Conservation (phyloP, 2,113 vertebrate genomes). For the Amphiprion percula region DNA sequence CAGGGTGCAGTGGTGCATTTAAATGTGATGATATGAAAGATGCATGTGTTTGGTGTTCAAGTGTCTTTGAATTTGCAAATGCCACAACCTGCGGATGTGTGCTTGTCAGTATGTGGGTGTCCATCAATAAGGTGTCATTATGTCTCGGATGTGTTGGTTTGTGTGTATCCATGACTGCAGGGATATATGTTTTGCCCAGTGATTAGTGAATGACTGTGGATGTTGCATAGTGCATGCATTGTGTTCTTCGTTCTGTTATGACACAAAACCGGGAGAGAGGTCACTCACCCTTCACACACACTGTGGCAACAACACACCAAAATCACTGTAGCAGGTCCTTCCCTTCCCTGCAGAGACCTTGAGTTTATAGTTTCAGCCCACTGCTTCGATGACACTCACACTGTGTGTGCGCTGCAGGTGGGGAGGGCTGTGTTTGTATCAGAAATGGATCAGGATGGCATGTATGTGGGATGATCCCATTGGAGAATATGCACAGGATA, state of each 20-base stretch:
- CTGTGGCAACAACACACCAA: conserved; percentile 37
- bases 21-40: conserved; percentile 49
- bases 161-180: background rate
- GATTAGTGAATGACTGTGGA: background rate
- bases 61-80: conserved; percentile 31
- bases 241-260: conserved; percentile 15
- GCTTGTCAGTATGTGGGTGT: background rate
- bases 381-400: conserved; percentile 33
- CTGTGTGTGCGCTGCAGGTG: conserved; percentile 4
- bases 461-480: conserved; percentile 4
- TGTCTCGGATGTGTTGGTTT: background rate
- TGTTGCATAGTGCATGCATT: conserved; percentile 14
- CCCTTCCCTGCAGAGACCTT: conserved; percentile 49
- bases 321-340: conserved; percentile 2
- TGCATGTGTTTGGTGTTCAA: conserved; percentile 19
- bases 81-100: conserved; percentile 1
- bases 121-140: background rate
- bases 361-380: conserved; percentile 41
- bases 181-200: background rate
- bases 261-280: conserved; percentile 19
- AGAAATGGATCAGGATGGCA: background rate
- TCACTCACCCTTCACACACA: conserved; percentile 36
- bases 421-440: conserved; percentile 11
- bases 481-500: background rate
- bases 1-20: conserved; percentile 45